phyloP scores from a whole-genome alignment of 2,113 vertebrate genomes.

The Daboia siamensis region DNA sequence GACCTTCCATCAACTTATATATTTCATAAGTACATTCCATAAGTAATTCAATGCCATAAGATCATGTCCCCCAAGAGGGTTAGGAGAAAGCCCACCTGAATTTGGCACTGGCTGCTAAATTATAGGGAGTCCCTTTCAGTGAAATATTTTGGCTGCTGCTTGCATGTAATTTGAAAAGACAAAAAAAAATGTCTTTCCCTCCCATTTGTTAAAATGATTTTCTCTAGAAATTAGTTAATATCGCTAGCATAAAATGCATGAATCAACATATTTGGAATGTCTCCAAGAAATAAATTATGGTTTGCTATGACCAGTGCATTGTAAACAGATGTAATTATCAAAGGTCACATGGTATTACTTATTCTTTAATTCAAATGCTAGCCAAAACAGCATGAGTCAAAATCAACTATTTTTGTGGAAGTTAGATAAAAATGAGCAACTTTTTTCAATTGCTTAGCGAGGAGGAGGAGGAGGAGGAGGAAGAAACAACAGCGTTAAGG shows the following conservation, averaged over 20 bases:
- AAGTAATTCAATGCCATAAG: background rate
- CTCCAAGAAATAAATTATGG: constrained; percentile 19
- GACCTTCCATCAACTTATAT: background rate
- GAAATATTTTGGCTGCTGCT: background rate
- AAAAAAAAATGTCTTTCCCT: background rate
- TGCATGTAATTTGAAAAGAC: background rate
- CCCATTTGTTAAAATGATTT: background rate
- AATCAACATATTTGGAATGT: background rate
- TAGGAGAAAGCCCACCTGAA: background rate
- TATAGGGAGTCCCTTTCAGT: background rate
- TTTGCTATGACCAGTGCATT: constrained; percentile 4
- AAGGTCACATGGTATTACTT: constrained; percentile 17
- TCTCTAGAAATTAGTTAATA: background rate
- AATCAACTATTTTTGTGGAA: constrained; percentile 26
- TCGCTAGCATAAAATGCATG: background rate
- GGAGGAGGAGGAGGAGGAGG: background rate
- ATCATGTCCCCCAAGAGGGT: background rate
- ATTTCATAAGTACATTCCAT: background rate
- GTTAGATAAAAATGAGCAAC: constrained; percentile 23
- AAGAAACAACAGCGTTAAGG: background rate
- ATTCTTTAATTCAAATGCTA: constrained; percentile 44
- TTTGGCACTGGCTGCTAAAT: background rate
- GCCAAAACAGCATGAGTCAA: constrained; percentile 45
- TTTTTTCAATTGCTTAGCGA: constrained; percentile 24
- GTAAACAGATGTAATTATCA: constrained; percentile 37